A percentile compares a stretch with the other conserved stretches of the same genome.
Evolutionary conservation across 2,888 invertebrate genomes (phyloP).

Genomic region (Drosophila tanythrix): DNA sequence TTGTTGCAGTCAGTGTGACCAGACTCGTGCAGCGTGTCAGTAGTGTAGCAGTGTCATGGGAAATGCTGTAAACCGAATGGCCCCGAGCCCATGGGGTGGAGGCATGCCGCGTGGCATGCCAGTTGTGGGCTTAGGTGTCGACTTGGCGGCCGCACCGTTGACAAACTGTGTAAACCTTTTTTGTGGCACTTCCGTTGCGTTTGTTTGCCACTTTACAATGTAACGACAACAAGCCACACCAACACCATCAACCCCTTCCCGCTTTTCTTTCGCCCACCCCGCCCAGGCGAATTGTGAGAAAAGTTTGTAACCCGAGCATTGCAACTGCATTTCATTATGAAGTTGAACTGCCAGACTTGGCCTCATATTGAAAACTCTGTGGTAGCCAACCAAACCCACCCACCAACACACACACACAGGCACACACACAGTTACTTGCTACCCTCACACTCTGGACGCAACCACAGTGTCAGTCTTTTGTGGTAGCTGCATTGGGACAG

Average conservation of each 20-base stretch:
- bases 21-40: constrained; percentile 69
- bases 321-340: constrained; percentile 79
- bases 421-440: background rate
- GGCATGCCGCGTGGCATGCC: background rate
- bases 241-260: background rate
- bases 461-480: constrained; percentile 75
- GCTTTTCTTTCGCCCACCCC: background rate
- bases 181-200: constrained; percentile 79
- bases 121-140: constrained; percentile 64
- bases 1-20: constrained; percentile 26
- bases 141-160: constrained; percentile 73
- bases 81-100: background rate
- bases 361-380: constrained; percentile 76
- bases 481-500: constrained; percentile 34
- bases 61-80: constrained; percentile 12
- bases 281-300: constrained; percentile 59
- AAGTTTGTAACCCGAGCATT: constrained; percentile 77
- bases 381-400: constrained; percentile 16
- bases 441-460: constrained; percentile 3
- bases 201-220: constrained; percentile 75
- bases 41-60: constrained; percentile 69
- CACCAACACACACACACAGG: background rate
- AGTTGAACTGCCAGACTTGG: constrained; percentile 37
- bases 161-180: constrained; percentile 80
- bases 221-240: constrained; percentile 26